phyloP scores from a whole-genome alignment of 2,113 vertebrate species.

The Scolopax mira region DNA sequence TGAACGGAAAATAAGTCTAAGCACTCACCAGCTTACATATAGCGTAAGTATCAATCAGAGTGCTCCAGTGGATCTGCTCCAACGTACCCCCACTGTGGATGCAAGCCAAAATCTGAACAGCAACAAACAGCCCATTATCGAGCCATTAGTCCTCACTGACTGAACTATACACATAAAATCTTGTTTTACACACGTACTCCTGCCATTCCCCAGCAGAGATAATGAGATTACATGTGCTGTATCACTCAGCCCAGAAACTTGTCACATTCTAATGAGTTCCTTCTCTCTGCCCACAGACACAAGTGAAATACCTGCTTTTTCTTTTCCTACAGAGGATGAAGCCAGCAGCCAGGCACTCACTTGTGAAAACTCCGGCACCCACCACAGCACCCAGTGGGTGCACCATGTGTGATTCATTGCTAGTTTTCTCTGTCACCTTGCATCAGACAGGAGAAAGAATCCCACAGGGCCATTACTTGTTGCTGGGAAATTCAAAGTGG shows the following conservation, averaged over 20 bases:
- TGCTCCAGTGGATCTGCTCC: not conserved
- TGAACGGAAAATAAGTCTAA: constrained; percentile 27
- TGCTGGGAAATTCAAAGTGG: not conserved
- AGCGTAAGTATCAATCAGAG: not conserved
- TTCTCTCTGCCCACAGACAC: not conserved
- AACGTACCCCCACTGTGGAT: not conserved
- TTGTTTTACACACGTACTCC: constrained; percentile 48
- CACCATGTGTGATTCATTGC: not conserved
- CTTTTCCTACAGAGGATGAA: not conserved
- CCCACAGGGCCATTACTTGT: rapidly evolving
- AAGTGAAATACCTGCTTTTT: constrained; percentile 25
- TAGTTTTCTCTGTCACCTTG: not conserved
- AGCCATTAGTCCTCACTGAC: constrained; percentile 53
- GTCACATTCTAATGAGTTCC: constrained; percentile 61
- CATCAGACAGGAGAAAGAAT: not conserved
- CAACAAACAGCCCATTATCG: constrained; percentile 49
- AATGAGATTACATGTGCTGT: constrained; percentile 46
- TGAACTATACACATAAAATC: constrained; percentile 49
- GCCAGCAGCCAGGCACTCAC: not conserved
- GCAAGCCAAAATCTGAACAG: constrained; percentile 16
- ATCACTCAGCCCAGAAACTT: constrained; percentile 56
- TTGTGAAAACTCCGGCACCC: rapidly evolving
- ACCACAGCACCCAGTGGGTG: not conserved
- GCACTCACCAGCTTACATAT: not conserved
- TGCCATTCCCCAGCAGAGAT: constrained; percentile 58